These are phyloP conservation scores for Cyanistes caeruleus DNA, from an alignment of 2,113 vertebrate genomes.

Conservation along the genomic window DNA sequence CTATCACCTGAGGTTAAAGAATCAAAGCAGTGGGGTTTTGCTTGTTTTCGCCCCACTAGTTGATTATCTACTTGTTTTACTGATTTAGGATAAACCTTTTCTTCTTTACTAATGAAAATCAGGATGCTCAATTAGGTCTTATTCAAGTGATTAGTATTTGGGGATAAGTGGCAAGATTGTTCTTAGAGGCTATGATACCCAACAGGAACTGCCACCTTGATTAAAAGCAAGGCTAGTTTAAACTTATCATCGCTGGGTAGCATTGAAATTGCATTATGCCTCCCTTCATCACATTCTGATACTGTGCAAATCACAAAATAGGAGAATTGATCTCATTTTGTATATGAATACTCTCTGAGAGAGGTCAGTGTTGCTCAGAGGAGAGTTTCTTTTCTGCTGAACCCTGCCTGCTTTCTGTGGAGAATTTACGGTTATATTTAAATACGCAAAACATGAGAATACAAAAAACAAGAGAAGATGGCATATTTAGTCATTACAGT, in stretches of 20 bases:
- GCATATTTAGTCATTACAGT: not conserved
- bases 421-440: not conserved
- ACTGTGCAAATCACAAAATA: not conserved
- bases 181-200: not conserved
- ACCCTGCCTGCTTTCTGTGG: not conserved
- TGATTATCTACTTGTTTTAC: not conserved
- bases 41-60: not conserved
- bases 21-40: not conserved
- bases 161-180: not conserved
- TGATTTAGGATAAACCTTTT: not conserved
- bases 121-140: not conserved
- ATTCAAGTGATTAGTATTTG: not conserved
- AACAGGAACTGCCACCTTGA: not conserved
- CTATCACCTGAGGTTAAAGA: not conserved
- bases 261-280: not conserved
- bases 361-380: not conserved
- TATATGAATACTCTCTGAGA: not conserved
- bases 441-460: not conserved
- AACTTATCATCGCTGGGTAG: not conserved
- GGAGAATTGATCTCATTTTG: not conserved
- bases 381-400: not conserved
- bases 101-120: not conserved
- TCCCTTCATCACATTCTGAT: not conserved
- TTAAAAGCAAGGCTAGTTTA: not conserved
- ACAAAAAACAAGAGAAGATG: not conserved